Conservation (phyloP, 2,888 invertebrate genomes). For the Pogonocherus hispidulus region DNA sequence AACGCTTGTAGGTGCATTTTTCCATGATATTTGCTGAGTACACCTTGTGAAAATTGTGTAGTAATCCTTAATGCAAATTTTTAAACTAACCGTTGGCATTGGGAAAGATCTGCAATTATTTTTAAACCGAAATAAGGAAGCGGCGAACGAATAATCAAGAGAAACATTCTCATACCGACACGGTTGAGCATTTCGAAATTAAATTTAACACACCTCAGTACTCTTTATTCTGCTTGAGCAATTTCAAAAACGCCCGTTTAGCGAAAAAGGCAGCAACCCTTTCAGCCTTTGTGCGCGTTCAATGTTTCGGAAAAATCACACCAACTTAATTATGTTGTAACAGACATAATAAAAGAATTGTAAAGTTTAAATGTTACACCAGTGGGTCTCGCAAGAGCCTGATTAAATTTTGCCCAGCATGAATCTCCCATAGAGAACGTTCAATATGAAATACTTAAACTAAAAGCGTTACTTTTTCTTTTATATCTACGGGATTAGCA, state of each 20-base stretch:
- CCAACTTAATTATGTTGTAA: constrained; percentile 67
- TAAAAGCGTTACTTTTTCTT: too few species aligned
- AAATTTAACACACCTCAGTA: constrained; percentile 58
- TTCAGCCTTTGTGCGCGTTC: constrained; percentile 62
- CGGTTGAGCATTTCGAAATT: constrained; percentile 51
- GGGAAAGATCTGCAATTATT: constrained; percentile 1
- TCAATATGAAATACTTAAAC: too few species aligned
- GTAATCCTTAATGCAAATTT: not conserved
- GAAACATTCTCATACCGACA: constrained; percentile 20
- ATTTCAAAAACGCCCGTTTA: constrained; percentile 59
- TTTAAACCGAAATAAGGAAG: constrained; percentile 18
- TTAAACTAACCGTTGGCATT: not conserved
- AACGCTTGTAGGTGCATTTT: not conserved
- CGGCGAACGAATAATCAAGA: constrained; percentile 15
- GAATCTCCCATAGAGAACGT: not conserved
- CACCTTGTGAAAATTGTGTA: not conserved
- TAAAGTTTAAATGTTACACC: constrained; percentile 37
- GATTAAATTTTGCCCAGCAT: constrained; percentile 30
- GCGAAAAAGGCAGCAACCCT: constrained; percentile 65
- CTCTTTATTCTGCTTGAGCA: constrained; percentile 56
- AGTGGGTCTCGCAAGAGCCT: constrained; percentile 37
- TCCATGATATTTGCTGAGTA: not conserved
- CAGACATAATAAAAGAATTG: constrained; percentile 53
- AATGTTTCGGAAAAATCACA: constrained; percentile 68
- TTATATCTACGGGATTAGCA: too few species aligned